Percentiles rank a stretch among this genome's conserved stretches.
Conservation (phyloP, 2,797 vertebrate genomes). For the Malurus splendens region DNA sequence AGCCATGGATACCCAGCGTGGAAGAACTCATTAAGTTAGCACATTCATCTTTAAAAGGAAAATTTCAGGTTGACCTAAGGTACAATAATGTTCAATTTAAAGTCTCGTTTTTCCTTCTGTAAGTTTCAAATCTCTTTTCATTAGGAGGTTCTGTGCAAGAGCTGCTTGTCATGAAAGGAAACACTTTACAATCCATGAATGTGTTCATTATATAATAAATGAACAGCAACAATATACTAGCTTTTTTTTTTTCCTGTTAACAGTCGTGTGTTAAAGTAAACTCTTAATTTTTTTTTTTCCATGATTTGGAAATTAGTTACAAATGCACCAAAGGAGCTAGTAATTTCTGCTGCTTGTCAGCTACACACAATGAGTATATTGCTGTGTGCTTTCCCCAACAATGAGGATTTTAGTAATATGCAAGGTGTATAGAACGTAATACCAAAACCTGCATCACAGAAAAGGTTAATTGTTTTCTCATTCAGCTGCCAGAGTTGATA, state of each 20-base stretch:
- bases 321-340: conserved; percentile 77
- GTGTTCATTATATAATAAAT: conserved; percentile 74
- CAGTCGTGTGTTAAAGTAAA: conserved; percentile 81
- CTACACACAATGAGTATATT: conserved; percentile 80
- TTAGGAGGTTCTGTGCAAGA: conserved; percentile 86
- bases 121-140: conserved; percentile 53
- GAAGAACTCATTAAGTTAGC: conserved; percentile 69
- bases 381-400: conserved; percentile 73
- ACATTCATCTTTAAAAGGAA: conserved; percentile 60
- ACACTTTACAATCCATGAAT: conserved; percentile 63
- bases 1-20: conserved; percentile 66
- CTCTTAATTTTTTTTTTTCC: conserved; percentile 63
- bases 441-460: conserved; percentile 72
- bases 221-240: conserved; percentile 72
- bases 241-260: conserved; percentile 70
- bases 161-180: conserved; percentile 67
- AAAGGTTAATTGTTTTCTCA: conserved; percentile 55
- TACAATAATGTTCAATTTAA: conserved; percentile 61
- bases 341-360: conserved; percentile 60
- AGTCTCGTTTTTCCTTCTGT: conserved; percentile 50
- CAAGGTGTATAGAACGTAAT: conserved; percentile 58
- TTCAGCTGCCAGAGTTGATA: conserved; percentile 68
- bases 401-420: conserved; percentile 47
- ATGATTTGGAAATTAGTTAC: conserved; percentile 76
- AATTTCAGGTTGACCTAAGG: conserved; percentile 59